Base-by-base conservation (phyloP, 2,113 vertebrate genomes). In the Lipotes vexillifer region DNA sequence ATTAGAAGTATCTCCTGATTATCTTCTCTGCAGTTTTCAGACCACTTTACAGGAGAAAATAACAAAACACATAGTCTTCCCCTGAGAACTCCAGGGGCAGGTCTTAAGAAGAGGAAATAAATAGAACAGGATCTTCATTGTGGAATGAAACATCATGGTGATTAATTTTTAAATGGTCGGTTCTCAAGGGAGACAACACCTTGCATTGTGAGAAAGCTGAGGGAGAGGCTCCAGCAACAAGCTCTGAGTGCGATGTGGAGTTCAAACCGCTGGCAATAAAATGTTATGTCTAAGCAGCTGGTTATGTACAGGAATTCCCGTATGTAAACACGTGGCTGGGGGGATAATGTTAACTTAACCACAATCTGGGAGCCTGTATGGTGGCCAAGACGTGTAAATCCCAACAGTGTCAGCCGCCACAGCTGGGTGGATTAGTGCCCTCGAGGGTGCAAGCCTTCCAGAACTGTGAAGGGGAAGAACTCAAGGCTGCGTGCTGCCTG, bases 91-190 rank as follows among this genome's bases (percentile, higher is more conserved):
- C n/a, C 38, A 83, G 72, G 27, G 69, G 25, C 41, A 29, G 38
- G 61, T 65, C 59, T 87, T 77, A 92, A 96, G 94, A 46, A 74
- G 61, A 83, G 33, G 61, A 80, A 92, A 61, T 27, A 65, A 75
- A 68, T 14, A 36, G 75, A 93, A 18, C 14, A 49, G 55, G 61
- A 17, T 74, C 41, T 66, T 66, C 46, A 18, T 21, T 80, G 83
- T 63, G 10, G 36, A 88, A 44, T 44, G 46, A 49, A 78, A 36
- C 46, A 49, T 29, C 20, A 3, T 2, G 4, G 38, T 29, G 33
- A 68, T 88, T 36, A 33, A 23, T 20, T 41, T 83, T 65, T 68
- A 52, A 92, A 68, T 0, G 23, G 25, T 74, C 2, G 0, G 1
- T 11, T 59, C 66, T 95, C n/a, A 17, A 81, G 46, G 74, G 57